phyloP scores from a whole-genome alignment of 1,140 invertebrate species.

The Drosophila kurseongensis region DNA sequence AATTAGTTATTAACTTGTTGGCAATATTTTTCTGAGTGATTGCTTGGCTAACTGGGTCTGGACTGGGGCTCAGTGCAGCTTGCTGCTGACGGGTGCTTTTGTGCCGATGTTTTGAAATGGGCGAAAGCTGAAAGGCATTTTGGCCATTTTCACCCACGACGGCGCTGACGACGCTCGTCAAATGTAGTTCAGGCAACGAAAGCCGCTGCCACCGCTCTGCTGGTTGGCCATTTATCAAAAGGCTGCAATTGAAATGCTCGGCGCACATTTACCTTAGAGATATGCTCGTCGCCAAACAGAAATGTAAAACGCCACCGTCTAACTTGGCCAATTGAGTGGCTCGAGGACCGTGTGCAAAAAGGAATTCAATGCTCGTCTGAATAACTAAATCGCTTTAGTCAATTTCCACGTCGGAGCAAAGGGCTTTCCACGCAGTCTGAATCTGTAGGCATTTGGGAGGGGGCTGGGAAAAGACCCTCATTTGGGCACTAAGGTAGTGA shows the following conservation, averaged over 20 bases:
- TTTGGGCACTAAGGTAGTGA: constrained; percentile 74
- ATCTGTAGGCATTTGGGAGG: not conserved
- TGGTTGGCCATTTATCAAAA: constrained; percentile 74
- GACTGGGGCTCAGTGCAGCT: not conserved
- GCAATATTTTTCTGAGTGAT: constrained; percentile 5
- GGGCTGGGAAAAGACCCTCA: constrained; percentile 16
- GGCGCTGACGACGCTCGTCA: constrained; percentile 40
- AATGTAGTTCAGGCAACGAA: constrained; percentile 69
- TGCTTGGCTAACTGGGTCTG: not conserved
- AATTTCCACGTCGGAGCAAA: constrained; percentile 11
- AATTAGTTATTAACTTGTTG: no score
- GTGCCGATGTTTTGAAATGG: constrained; percentile 62
- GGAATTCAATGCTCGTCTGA: constrained; percentile 53
- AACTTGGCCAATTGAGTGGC: constrained; percentile 55
- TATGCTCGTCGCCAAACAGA: constrained; percentile 40
- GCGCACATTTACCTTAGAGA: constrained; percentile 73
- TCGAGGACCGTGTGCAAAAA: constrained; percentile 46
- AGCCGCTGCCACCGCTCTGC: constrained; percentile 50
- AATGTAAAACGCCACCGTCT: constrained; percentile 34
- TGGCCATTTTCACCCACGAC: constrained; percentile 71
- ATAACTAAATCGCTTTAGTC: constrained; percentile 65
- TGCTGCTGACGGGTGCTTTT: constrained; percentile 27
- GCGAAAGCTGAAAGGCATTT: constrained; percentile 78
- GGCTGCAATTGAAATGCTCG: constrained; percentile 74
- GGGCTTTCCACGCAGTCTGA: not conserved